Conservation (phyloP, 2,888 invertebrate species). For the Autographa gamma region DNA sequence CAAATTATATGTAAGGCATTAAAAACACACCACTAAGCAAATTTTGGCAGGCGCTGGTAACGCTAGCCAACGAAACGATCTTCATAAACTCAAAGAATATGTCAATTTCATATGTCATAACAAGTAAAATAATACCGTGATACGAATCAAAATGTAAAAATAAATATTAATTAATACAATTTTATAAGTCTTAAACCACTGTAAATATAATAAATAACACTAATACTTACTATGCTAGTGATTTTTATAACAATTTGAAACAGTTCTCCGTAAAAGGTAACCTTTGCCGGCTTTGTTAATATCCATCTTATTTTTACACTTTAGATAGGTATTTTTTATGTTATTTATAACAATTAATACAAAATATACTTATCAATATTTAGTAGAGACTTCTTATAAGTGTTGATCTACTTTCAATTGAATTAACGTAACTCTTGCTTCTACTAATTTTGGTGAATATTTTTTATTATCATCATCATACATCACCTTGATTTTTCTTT, state of each 20-base stretch:
- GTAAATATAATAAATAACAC: background rate
- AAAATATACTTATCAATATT: background rate
- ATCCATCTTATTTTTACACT: background rate
- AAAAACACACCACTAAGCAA: too few species aligned
- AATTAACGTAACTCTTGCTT: too few species aligned
- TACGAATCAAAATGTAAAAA: background rate
- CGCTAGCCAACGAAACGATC: background rate
- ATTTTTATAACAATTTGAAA: background rate
- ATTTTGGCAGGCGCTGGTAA: too few species aligned
- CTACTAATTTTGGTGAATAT: too few species aligned
- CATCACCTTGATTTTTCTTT: too few species aligned
- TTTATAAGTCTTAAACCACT: background rate
- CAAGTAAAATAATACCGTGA: background rate
- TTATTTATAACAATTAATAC: background rate
- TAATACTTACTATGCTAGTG: background rate
- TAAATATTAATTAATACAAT: background rate
- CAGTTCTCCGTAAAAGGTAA: background rate
- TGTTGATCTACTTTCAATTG: too few species aligned
- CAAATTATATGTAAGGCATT: too few species aligned
- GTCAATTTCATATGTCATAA: background rate
- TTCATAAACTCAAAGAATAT: background rate
- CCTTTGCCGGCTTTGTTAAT: background rate
- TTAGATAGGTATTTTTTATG: background rate
- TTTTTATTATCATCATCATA: too few species aligned
- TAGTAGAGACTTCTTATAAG: too few species aligned